Evolutionary conservation across 1,140 invertebrate genomes (phyloP).

Genomic region (Platyura marginata): DNA sequence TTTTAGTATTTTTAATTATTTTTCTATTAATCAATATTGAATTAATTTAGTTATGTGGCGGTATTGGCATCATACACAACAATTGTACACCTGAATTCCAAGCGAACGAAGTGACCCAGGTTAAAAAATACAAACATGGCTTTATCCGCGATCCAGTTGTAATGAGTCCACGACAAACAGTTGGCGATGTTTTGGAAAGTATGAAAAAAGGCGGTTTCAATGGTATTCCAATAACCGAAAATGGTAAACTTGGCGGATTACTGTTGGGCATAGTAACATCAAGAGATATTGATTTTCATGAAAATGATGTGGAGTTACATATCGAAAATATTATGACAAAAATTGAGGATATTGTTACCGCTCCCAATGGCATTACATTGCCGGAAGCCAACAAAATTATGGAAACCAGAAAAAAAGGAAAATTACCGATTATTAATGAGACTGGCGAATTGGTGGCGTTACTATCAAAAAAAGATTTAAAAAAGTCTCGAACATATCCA

Average conservation of each 20-base stretch:
- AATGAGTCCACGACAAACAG: conserved; percentile 61
- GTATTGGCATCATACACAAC: conserved; percentile 97
- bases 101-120: conserved; percentile 91
- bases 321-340: conserved; percentile 80
- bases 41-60: conserved; percentile 56
- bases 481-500: conserved; percentile 93
- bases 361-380: conserved; percentile 71
- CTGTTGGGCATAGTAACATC: conserved; percentile 96
- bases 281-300: conserved; percentile 91
- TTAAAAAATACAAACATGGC: conserved; percentile 98
- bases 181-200: conserved; percentile 73
- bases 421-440: conserved; percentile 90
- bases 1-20: conserved; percentile 9
- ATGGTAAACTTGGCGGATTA: conserved; percentile 82
- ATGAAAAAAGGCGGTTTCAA: conserved; percentile 88
- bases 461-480: conserved; percentile 94
- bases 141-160: conserved; percentile 94
- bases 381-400: conserved; percentile 87
- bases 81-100: conserved; percentile 93
- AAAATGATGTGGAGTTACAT: conserved; percentile 37
- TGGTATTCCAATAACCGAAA: conserved; percentile 90
- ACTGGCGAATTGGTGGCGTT: conserved; percentile 82
- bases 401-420: conserved; percentile 93
- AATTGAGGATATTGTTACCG: conserved; percentile 74
- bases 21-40: neutral